Base-by-base conservation (phyloP, 2,888 invertebrate genomes). In the Ecliptopera silaceata region DNA sequence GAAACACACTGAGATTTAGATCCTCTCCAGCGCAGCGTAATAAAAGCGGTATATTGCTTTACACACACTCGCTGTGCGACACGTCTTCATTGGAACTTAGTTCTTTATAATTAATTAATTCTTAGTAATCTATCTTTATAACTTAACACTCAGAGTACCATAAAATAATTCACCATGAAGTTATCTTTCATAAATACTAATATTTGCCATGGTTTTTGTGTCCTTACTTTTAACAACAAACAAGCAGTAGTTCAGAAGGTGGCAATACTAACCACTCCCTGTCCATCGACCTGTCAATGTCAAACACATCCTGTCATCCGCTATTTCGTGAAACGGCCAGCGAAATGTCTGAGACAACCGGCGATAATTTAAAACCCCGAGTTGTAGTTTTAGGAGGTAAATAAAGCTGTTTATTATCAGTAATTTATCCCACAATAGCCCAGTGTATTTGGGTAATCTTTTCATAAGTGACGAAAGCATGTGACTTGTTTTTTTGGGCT, bases 331-430 rank as follows among this genome's bases (percentile, higher is more conserved):
- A 71, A 80, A 79, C 76, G 75, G 71, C 81, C 69, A 76, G 71
- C 81, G 84, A 85, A 82, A 90, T 90, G 90, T 86, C 85, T 68
- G 85, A 82, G 75, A 72, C 74, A 69, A 77, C 88, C 87, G 88
- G 88, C 74, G 86, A 86, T 82, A 84, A 80, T 84, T 83, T 79
- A 78, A 90, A 88, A 83, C 86, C 86, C 66, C 78, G 88, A 81
- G 88, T 88, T 56, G 71, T 82, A 61, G 87, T 91, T 77, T 80
- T 91, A 79, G 91, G 91, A 87, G 91, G 91, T 91, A 88, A 26
- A 82, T 61, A 54, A 32, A 58, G 32, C 38, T 49, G 29, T 52
- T 26, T 39, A 34, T 10, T 26, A 38, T 0, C 15, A 31, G 11
- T 22, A 57, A 50, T 41, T 49, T 3, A 38, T n/a, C 39, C 13